phyloP scores from a whole-genome alignment of 2,888 invertebrate genomes.

The Epinotia bilunana region DNA sequence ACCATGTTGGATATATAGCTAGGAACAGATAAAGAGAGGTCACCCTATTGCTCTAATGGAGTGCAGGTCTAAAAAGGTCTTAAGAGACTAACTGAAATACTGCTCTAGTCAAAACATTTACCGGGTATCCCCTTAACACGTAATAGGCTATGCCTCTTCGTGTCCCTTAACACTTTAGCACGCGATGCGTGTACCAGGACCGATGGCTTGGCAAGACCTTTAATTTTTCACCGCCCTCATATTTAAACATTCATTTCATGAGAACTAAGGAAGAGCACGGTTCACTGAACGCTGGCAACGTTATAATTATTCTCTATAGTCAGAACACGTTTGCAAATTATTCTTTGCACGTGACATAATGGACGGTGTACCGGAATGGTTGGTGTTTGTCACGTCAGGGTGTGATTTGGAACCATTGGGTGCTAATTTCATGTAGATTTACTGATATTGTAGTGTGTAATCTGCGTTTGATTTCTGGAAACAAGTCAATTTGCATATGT shows the following conservation, averaged over 20 bases:
- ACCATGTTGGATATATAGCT: no score
- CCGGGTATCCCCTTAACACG: conserved; percentile 48
- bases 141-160: conserved; percentile 59
- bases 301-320: conserved; percentile 52
- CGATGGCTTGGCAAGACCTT: conserved; percentile 54
- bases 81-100: no score
- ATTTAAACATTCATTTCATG: conserved; percentile 26
- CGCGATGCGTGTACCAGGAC: conserved; percentile 56
- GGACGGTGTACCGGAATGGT: conserved; percentile 45
- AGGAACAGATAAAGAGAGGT: no score
- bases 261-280: conserved; percentile 31
- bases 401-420: conserved; percentile 44
- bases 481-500: not conserved
- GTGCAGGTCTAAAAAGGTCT: no score
- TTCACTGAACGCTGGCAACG: conserved; percentile 49
- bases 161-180: conserved; percentile 57
- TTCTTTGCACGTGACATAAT: conserved; percentile 52
- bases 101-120: no score
- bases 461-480: not conserved
- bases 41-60: no score
- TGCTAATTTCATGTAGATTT: conserved; percentile 28
- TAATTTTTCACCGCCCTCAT: conserved; percentile 46
- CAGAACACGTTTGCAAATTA: conserved; percentile 55
- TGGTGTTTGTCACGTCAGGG: conserved; percentile 47
- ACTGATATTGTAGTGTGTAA: conserved; percentile 5